Conservation (phyloP, 2,797 vertebrate genomes). For the Brachyrhaphis roseni region DNA sequence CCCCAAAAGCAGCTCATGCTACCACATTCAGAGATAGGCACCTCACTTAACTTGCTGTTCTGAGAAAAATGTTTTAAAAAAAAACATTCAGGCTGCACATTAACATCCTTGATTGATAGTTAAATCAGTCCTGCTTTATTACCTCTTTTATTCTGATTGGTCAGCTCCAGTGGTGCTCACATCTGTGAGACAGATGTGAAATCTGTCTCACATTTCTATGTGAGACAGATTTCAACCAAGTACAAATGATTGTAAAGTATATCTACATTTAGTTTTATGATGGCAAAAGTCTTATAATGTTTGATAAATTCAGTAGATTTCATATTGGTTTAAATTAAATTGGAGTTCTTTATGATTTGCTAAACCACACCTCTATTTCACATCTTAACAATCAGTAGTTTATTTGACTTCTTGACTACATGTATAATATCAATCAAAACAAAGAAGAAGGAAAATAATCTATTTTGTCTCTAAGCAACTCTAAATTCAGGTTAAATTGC, state of each 20-base stretch:
- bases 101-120: background rate
- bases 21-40: conserved; percentile 11
- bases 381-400: background rate
- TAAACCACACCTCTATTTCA: background rate
- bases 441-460: background rate
- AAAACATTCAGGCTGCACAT: background rate
- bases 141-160: background rate
- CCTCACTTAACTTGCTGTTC: background rate
- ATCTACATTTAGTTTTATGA: background rate
- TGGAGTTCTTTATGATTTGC: background rate
- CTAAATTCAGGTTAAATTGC: background rate
- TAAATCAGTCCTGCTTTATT: background rate
- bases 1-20: conserved; percentile 15
- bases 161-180: background rate
- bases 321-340: background rate
- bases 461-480: background rate
- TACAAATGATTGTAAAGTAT: background rate
- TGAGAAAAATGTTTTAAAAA: background rate
- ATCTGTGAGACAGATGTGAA: no score
- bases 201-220: no score
- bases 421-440: background rate
- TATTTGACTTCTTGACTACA: background rate
- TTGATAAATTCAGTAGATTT: background rate
- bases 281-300: background rate
- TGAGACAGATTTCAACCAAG: background rate